phyloP scores from a whole-genome alignment of 2,113 vertebrate species.

The Ranitomeya variabilis region DNA sequence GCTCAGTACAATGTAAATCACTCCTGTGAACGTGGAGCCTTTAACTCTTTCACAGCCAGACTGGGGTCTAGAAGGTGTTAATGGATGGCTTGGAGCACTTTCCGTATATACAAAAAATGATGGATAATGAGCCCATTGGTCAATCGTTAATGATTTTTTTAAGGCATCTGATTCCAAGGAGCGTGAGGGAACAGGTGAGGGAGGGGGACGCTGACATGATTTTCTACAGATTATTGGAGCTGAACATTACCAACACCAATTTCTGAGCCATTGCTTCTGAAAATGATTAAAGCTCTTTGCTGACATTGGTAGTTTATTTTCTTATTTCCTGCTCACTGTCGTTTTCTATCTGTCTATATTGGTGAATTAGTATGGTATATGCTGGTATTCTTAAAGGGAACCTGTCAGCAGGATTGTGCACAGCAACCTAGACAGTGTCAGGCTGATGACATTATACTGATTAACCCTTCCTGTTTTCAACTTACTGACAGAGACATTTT shows the following conservation, averaged over 20 bases:
- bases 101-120: neutral
- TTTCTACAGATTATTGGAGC: slow-evolving; percentile 21
- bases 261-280: slow-evolving; percentile 22
- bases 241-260: neutral
- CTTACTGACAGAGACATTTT: too few species aligned
- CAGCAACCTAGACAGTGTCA: too few species aligned
- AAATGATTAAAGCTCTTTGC: slow-evolving; percentile 23
- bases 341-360: neutral
- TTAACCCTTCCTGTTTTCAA: too few species aligned
- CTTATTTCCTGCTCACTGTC: slow-evolving; percentile 9
- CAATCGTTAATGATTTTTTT: neutral
- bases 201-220: neutral
- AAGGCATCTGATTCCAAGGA: neutral
- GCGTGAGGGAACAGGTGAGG: neutral
- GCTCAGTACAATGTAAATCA: neutral
- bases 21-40: neutral
- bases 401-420: too few species aligned
- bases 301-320: slow-evolving; percentile 1
- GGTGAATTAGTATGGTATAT: neutral
- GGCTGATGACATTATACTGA: too few species aligned
- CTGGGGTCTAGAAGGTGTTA: neutral
- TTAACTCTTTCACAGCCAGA: neutral
- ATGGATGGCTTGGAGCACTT: neutral
- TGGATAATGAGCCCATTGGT: neutral
- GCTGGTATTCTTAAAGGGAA: neutral